Evolutionary conservation across 2,797 vertebrate genomes (phyloP).

Genomic region (Halcyon badia): DNA sequence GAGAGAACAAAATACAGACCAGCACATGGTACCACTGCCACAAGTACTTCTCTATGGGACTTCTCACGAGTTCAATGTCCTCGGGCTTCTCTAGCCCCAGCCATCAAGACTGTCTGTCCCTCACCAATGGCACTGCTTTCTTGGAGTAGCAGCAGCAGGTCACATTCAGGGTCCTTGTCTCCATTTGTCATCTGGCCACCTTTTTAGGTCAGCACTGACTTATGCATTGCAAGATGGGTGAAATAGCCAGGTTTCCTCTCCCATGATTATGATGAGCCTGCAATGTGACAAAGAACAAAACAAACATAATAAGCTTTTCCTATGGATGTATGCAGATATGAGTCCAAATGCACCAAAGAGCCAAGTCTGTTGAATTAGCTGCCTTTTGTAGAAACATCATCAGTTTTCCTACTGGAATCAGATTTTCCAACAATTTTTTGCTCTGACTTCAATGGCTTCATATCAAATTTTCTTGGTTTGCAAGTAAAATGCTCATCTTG

Average conservation of each 20-base stretch:
- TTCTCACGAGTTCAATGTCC: fast-evolving
- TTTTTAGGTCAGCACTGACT: not conserved
- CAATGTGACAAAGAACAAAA: not conserved
- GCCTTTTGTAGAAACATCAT: not conserved
- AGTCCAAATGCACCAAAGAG: not conserved
- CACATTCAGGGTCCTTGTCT: not conserved
- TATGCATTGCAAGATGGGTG: not conserved
- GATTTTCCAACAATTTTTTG: not conserved
- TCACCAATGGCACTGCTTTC: not conserved
- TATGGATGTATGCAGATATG: not conserved
- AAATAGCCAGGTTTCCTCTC: not conserved
- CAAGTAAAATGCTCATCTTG: not conserved
- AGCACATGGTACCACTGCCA: not conserved
- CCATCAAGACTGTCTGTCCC: too few relatives aligned
- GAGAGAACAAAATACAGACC: not conserved
- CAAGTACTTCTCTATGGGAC: not conserved
- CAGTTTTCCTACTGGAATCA: not conserved
- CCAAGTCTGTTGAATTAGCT: not conserved
- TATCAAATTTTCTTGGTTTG: not conserved
- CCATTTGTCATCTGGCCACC: not conserved
- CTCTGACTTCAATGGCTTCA: not conserved
- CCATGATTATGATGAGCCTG: not conserved
- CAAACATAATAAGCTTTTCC: not conserved
- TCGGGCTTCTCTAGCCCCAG: not conserved
- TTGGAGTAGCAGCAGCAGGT: not conserved